These are phyloP conservation scores for Dinothrombium tinctorium DNA, from an alignment of 1,140 invertebrate genomes.

Conservation along the genomic window DNA sequence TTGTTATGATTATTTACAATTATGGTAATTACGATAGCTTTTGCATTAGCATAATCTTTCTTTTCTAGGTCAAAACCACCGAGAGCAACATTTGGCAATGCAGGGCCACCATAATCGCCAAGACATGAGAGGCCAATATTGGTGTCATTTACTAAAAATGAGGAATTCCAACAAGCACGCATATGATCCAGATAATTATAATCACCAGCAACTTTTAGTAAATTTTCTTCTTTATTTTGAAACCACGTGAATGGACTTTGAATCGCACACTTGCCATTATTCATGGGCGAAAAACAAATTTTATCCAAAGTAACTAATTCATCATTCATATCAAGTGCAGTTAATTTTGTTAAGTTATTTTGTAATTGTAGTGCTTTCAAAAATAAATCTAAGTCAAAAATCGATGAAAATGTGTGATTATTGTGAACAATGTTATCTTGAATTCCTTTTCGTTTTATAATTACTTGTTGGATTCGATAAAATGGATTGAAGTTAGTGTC, in stretches of 20 bases:
- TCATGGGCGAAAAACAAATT: slow-evolving; percentile 73
- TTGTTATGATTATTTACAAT: slow-evolving; percentile 71
- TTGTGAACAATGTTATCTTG: slow-evolving; percentile 10
- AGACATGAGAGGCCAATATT: slow-evolving; percentile 36
- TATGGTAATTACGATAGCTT: slow-evolving; percentile 64
- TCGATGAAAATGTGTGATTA: slow-evolving; percentile 41
- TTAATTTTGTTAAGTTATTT: slow-evolving; percentile 32
- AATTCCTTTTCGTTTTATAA: slow-evolving; percentile 28
- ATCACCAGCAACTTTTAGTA: slow-evolving; percentile 23
- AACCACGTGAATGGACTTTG: slow-evolving; percentile 76
- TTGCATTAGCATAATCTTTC: slow-evolving; percentile 45
- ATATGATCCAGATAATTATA: slow-evolving; percentile 51
- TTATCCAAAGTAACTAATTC: slow-evolving; percentile 39
- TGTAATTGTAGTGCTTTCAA: slow-evolving; percentile 45
- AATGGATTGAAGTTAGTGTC: slow-evolving; percentile 78
- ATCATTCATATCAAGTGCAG: slow-evolving; percentile 14
- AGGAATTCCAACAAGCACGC: slow-evolving; percentile 38
- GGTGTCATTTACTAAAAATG: slow-evolving; percentile 29
- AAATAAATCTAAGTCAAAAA: slow-evolving; percentile 61
- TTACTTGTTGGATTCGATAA: slow-evolving; percentile 77
- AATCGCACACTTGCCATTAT: slow-evolving; percentile 48
- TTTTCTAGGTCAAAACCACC: slow-evolving; percentile 51
- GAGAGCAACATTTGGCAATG: slow-evolving; percentile 66
- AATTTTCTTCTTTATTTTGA: slow-evolving; percentile 36
- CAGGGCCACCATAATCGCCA: slow-evolving; percentile 62